phyloP scores from a whole-genome alignment of 2,797 vertebrate genomes.

The Dipus sagitta region DNA sequence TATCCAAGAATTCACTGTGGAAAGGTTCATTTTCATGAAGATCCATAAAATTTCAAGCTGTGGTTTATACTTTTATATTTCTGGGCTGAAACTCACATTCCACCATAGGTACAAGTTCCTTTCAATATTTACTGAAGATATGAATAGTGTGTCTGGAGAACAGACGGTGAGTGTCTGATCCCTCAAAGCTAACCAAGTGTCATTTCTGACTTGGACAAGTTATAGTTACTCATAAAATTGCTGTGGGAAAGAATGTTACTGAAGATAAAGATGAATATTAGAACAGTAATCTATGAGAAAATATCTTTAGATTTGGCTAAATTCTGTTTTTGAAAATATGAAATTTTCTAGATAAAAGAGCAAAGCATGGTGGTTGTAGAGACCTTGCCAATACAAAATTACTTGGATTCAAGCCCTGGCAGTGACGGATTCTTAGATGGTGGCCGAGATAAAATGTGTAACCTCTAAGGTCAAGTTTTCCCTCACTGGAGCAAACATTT shows the following conservation, averaged over 20 bases:
- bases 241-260: slow-evolving; percentile 66
- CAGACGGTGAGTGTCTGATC: neutral
- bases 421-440: neutral
- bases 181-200: slow-evolving; percentile 29
- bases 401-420: slow-evolving; percentile 39
- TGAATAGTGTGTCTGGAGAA: neutral
- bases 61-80: slow-evolving; percentile 48
- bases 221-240: slow-evolving; percentile 64
- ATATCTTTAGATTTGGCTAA: slow-evolving; percentile 59
- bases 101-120: slow-evolving; percentile 32
- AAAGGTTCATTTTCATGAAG: slow-evolving; percentile 39
- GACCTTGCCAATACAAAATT: neutral
- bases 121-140: slow-evolving; percentile 46
- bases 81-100: neutral
- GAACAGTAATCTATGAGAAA: slow-evolving; percentile 62
- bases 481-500: neutral
- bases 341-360: slow-evolving; percentile 52
- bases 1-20: neutral
- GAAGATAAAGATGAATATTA: slow-evolving; percentile 69
- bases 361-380: neutral
- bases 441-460: slow-evolving; percentile 22
- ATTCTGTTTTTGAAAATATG: slow-evolving; percentile 44
- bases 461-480: neutral
- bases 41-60: slow-evolving; percentile 46
- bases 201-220: slow-evolving; percentile 40